Percentiles rank a stretch among this genome's conserved stretches.
These are phyloP conservation scores for Buathra laborator DNA, from an alignment of 2,888 invertebrate genomes.

Conservation along the genomic window DNA sequence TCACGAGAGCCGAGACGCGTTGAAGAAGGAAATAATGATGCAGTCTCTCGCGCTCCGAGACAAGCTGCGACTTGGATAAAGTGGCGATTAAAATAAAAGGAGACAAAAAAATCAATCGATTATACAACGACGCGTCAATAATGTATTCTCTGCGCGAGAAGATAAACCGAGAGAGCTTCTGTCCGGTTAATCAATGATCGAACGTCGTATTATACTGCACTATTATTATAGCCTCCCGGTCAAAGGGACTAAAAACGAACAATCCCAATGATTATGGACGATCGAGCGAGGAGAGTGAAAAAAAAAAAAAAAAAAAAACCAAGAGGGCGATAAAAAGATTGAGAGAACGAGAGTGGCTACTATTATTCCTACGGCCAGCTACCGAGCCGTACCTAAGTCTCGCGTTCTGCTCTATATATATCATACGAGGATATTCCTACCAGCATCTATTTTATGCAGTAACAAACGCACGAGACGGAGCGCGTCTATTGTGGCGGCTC, in stretches of 20 bases:
- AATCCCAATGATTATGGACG: slow-evolving; percentile 47
- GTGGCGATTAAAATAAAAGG: background rate
- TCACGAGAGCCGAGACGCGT: background rate
- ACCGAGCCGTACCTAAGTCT: background rate
- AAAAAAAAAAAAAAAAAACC: background rate
- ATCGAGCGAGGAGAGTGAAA: slow-evolving; percentile 34
- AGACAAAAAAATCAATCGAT: slow-evolving; percentile 26
- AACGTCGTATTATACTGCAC: slow-evolving; percentile 29
- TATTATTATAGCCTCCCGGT: slow-evolving; percentile 40
- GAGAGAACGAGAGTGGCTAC: slow-evolving; percentile 26
- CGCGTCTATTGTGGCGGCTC: slow-evolving; percentile 25
- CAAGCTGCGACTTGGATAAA: background rate
- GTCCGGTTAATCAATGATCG: slow-evolving; percentile 42
- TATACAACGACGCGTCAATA: slow-evolving; percentile 20
- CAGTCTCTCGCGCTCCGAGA: background rate
- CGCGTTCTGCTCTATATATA: background rate
- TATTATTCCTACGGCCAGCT: background rate
- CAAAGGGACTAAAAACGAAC: slow-evolving; percentile 45
- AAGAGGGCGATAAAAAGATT: slow-evolving; percentile 38
- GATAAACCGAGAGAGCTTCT: slow-evolving; percentile 20
- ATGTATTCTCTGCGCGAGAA: slow-evolving; percentile 18
- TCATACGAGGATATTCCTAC: background rate
- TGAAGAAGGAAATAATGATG: background rate
- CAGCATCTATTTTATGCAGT: background rate
- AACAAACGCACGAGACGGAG: slow-evolving; percentile 32